These are phyloP conservation scores for Phalloptychus januarius DNA, from an alignment of 2,797 vertebrate genomes.

Conservation along the genomic window DNA sequence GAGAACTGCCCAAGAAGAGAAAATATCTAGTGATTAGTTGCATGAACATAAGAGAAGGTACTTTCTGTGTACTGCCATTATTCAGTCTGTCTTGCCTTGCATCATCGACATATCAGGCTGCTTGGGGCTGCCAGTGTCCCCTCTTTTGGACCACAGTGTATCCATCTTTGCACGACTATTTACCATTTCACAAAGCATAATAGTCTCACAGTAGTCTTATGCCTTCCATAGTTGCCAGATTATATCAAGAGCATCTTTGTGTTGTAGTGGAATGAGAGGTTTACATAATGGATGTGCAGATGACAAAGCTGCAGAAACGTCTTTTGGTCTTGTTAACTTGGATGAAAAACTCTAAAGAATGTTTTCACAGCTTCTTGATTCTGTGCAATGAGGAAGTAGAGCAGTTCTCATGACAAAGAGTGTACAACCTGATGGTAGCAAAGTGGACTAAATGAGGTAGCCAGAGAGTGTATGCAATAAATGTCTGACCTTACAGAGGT, in stretches of 20 bases:
- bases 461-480: not conserved
- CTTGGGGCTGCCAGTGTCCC: no score
- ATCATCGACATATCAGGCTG: no score
- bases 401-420: not conserved
- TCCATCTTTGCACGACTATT: no score
- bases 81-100: no score
- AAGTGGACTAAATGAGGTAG: not conserved
- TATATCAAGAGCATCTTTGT: not conserved
- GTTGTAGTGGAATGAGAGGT: not conserved
- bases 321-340: no score
- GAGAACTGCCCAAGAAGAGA: no score
- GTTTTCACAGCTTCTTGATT: not conserved
- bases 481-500: not conserved
- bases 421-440: not conserved
- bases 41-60: no score
- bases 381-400: not conserved
- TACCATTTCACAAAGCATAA: not conserved
- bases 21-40: not conserved
- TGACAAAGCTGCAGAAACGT: no score
- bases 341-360: no score
- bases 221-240: not conserved
- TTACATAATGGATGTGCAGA: no score
- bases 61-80: no score
- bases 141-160: no score
- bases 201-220: not conserved